Evolutionary conservation across 2,888 invertebrate species (phyloP), one percentile per base, ranked within the genome.

Genomic region (Drosophila quinaria): DNA sequence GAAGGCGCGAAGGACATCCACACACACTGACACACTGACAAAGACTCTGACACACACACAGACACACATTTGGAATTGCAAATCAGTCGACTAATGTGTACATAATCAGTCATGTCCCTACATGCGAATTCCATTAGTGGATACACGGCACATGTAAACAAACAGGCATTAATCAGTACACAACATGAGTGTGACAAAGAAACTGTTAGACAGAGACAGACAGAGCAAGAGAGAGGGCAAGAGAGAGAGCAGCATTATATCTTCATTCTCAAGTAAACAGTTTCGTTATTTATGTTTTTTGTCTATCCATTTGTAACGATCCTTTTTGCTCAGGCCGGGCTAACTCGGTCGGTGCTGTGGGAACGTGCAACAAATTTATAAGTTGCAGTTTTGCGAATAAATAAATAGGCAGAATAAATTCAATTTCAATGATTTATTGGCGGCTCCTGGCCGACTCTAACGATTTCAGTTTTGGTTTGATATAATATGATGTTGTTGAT

Each of bases 41-140:
- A 3, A 31, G 13, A n/a, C 15, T 22, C 49, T 39, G 47, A 59
- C 59, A 39, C 35, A 52, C 25, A 65, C 61, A 68, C 54, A 39
- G 65, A 66, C 79, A 62, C 72, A 80, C 72, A 80, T 76, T 88
- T 71, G 63, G 87, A 86, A 86, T 86, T 86, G 86, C 90, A 87
- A 87, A 87, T 87, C 86, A 90, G 89, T 88, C 87, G 84, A 75
- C 89, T 90, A 90, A 86, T 86, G 86, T 81, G 81, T 76, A 88
- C 87, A 90, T 88, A 90, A 88, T 86, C 86, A 87, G 90, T 90
- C 86, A 87, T 90, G 90, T 90, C 74, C 81, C 87, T 74, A 87
- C 86, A 87, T 90, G 89, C 66, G 90, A 87, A 87, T 90, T 87
- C 86, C 86, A 87, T 87, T 87, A 90, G 86, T 84, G 79, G 64